Conservation (phyloP, 2,888 invertebrate genomes). For the Glaucopsyche alexis region DNA sequence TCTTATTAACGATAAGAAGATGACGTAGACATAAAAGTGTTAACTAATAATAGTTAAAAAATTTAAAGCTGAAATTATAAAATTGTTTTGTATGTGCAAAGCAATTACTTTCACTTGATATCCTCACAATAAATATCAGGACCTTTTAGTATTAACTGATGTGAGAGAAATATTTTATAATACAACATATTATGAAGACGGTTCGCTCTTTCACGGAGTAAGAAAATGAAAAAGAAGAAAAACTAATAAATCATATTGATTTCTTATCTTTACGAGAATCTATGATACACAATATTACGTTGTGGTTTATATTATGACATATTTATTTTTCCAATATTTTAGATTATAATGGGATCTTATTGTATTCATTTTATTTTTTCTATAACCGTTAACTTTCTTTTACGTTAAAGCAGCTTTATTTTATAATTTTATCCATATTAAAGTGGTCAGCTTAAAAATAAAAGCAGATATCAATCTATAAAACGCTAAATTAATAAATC, state of each 20-base stretch:
- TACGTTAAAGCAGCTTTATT: not conserved
- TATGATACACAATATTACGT: slow-evolving; percentile 16
- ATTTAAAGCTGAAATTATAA: not conserved
- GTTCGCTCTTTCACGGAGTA: not conserved
- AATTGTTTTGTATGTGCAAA: not conserved
- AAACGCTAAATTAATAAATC: slow-evolving; percentile 6
- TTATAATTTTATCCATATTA: not conserved
- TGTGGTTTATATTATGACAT: slow-evolving; percentile 4
- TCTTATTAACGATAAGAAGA: too few relatives aligned
- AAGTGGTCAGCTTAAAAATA: not conserved
- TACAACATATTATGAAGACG: not conserved
- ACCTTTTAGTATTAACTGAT: not conserved
- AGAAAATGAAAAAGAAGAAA: slow-evolving; percentile 12
- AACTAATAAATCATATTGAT: slow-evolving; percentile 22
- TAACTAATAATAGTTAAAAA: not conserved
- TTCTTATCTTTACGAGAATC: slow-evolving; percentile 19
- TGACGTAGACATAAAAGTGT: not conserved
- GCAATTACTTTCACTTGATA: not conserved
- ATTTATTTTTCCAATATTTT: not conserved
- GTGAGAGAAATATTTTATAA: not conserved
- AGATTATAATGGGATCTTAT: not conserved
- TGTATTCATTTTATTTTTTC: not conserved
- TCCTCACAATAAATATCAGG: not conserved
- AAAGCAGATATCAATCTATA: not conserved
- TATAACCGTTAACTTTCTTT: not conserved